A percentile compares a stretch with the other conserved stretches of the same genome.
These are phyloP conservation scores for Euwallacea fornicatus DNA, from an alignment of 1,140 invertebrate genomes.

Conservation along the genomic window DNA sequence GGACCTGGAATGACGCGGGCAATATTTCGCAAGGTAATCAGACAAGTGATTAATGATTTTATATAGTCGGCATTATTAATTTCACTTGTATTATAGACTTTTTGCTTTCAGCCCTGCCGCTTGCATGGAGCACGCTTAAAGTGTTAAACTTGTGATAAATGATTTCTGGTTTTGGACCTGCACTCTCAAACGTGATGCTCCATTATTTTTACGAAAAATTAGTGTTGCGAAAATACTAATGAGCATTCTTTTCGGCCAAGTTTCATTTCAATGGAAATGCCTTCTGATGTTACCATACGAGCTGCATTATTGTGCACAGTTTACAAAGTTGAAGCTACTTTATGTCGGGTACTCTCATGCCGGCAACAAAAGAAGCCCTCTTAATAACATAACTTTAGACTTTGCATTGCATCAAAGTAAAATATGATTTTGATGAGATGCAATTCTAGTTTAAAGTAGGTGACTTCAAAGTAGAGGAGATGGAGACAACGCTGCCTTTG, in stretches of 20 bases:
- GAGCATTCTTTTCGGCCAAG: too few species aligned
- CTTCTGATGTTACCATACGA: too few species aligned
- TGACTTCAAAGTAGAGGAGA: not conserved
- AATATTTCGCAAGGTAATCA: constrained; percentile 77
- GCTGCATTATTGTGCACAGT: too few species aligned
- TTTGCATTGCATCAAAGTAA: constrained; percentile 9
- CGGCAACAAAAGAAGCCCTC: constrained; percentile 5
- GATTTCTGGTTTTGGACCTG: constrained; percentile 16
- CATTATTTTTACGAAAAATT: not conserved
- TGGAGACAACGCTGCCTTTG: too few species aligned
- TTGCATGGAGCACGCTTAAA: constrained; percentile 22
- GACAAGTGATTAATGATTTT: constrained; percentile 31
- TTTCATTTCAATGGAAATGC: too few species aligned
- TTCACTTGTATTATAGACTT: constrained; percentile 30
- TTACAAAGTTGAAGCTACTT: too few species aligned
- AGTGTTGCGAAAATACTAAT: too few species aligned
- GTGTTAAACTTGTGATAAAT: constrained; percentile 21
- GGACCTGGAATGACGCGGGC: constrained; percentile 66
- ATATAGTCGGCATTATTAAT: constrained; percentile 30
- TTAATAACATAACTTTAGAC: constrained; percentile 14
- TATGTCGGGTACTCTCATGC: not conserved
- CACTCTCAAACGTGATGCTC: not conserved
- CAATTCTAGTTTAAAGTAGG: constrained; percentile 10
- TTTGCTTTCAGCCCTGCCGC: constrained; percentile 20
- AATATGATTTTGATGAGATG: constrained; percentile 13